Evolutionary conservation across 2,888 invertebrate species (phyloP).

Genomic region (Rhingia campestris): DNA sequence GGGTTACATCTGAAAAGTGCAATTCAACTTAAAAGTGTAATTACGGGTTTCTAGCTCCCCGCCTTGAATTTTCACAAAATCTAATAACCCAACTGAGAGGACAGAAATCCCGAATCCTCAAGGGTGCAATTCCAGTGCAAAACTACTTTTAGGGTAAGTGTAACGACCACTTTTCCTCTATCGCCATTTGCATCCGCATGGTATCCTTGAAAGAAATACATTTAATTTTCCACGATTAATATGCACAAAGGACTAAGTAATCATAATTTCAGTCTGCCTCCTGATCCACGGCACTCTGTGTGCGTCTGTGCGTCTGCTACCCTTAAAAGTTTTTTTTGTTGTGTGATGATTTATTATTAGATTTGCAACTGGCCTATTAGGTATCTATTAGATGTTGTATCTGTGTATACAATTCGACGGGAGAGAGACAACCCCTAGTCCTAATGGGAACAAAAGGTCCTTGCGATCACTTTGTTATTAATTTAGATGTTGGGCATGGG

Average conservation of each 20-base stretch:
- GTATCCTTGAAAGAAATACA: conserved; percentile 70
- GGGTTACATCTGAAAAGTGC: conserved; percentile 72
- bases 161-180: conserved; percentile 3
- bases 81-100: conserved; percentile 29
- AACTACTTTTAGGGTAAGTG: conserved; percentile 18
- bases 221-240: conserved; percentile 74
- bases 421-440: conserved; percentile 50
- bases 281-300: conserved; percentile 15
- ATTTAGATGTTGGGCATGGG: conserved; percentile 45
- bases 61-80: conserved; percentile 56
- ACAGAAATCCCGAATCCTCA: conserved; percentile 38
- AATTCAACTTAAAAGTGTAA: conserved; percentile 72
- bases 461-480: conserved; percentile 33
- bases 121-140: conserved; percentile 19
- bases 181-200: conserved; percentile 12
- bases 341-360: conserved; percentile 67
- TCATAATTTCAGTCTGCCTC: conserved; percentile 63
- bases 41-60: conserved; percentile 40
- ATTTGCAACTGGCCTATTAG: conserved; percentile 73
- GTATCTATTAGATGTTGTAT: conserved; percentile 69
- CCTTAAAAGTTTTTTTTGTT: background rate
- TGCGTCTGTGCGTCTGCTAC: background rate
- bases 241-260: conserved; percentile 70
- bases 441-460: conserved; percentile 6
- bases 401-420: conserved; percentile 11